Evolutionary conservation across 2,113 vertebrate species (phyloP).

Genomic region (Vulpes lagopus): DNA sequence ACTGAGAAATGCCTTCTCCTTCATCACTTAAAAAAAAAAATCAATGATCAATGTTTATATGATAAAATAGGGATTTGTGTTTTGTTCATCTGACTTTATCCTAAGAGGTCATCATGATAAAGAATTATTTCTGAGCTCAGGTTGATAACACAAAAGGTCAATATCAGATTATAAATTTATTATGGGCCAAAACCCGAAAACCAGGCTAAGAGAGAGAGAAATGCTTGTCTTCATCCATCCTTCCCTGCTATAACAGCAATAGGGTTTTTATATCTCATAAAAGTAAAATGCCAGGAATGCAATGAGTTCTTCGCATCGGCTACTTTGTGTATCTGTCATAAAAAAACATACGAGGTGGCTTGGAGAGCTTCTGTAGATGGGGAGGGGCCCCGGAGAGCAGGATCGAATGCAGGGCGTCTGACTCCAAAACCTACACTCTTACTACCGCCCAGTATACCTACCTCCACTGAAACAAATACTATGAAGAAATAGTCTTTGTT

Average conservation of each 20-base stretch:
- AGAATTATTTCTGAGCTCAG: conserved; percentile 32
- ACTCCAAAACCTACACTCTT: not conserved
- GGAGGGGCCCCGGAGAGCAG: not conserved
- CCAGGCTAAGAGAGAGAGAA: not conserved
- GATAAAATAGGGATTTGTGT: conserved; percentile 8
- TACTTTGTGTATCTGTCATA: not conserved
- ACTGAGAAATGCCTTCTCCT: conserved; percentile 9
- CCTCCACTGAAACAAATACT: not conserved
- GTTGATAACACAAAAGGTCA: not conserved
- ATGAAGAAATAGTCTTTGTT: not conserved
- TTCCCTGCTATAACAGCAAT: not conserved
- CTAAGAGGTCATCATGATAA: not conserved
- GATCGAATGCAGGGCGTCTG: not conserved
- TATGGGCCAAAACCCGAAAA: conserved; percentile 22
- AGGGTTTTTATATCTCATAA: not conserved
- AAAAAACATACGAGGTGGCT: not conserved
- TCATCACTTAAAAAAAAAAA: not conserved
- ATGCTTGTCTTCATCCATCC: not conserved
- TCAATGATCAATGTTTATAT: not conserved
- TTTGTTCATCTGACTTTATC: not conserved
- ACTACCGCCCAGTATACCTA: rapidly evolving
- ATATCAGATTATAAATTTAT: not conserved
- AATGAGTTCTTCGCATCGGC: not conserved
- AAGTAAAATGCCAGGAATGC: not conserved
- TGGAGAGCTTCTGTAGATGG: not conserved